Evolutionary conservation across 2,113 vertebrate genomes (phyloP).

Genomic region (Dasyornis broadbenti): DNA sequence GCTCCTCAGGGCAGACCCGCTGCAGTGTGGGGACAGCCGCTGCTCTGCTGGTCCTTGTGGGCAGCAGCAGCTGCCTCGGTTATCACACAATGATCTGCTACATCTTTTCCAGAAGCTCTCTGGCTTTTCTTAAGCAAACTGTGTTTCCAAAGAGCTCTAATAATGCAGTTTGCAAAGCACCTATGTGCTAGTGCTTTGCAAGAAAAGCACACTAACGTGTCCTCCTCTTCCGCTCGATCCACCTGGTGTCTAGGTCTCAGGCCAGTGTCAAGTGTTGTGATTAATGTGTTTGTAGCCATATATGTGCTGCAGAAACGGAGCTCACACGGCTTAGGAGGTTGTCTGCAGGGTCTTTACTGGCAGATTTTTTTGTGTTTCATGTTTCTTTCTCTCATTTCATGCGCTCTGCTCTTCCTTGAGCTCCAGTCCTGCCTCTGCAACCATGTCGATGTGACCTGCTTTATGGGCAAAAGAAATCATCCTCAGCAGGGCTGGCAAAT

Average conservation of each 20-base stretch:
- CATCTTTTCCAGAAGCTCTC: background rate
- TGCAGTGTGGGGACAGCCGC: background rate
- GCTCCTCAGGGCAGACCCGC: background rate
- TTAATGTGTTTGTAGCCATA: background rate
- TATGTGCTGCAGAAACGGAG: rapidly evolving
- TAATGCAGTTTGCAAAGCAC: background rate
- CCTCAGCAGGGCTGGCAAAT: background rate
- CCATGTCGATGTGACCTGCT: background rate
- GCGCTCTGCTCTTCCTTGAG: background rate
- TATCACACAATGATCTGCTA: background rate
- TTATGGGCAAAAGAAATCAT: background rate
- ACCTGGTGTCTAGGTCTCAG: background rate
- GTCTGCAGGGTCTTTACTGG: background rate
- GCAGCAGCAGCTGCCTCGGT: background rate
- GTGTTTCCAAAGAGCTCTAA: background rate
- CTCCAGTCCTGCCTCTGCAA: background rate
- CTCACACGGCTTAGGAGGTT: background rate
- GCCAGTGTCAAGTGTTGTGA: background rate
- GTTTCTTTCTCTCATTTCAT: background rate
- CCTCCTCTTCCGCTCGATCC: background rate
- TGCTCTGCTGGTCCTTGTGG: background rate
- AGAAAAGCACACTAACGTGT: background rate
- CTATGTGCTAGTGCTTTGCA: background rate
- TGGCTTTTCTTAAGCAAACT: background rate
- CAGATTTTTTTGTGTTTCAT: background rate